Evolutionary conservation across 2,888 invertebrate species (phyloP).

Genomic region (Arge pagana): DNA sequence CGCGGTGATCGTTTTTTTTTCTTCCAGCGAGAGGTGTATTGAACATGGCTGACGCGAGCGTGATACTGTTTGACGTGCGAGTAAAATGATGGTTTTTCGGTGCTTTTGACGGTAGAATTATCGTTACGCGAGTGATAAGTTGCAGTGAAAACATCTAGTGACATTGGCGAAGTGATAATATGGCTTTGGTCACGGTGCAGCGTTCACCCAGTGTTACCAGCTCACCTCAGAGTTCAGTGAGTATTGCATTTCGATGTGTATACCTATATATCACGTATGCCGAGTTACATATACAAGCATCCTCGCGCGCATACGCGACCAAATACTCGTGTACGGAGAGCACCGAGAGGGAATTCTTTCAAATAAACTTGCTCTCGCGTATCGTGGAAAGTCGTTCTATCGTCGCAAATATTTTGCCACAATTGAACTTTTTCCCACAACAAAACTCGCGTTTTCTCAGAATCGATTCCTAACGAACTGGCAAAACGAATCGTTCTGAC

Average conservation of each 20-base stretch:
- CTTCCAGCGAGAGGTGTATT: constrained; percentile 45
- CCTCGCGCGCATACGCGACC: too few relatives aligned
- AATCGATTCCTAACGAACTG: too few relatives aligned
- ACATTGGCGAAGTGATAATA: constrained; percentile 51
- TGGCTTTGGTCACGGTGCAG: constrained; percentile 76
- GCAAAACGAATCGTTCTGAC: too few relatives aligned
- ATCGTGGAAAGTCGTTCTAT: too few relatives aligned
- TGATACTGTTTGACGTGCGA: constrained; percentile 52
- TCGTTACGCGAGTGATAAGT: constrained; percentile 43
- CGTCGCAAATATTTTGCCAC: too few relatives aligned
- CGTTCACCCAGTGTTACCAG: constrained; percentile 73
- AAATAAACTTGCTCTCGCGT: too few relatives aligned
- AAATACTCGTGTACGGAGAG: too few relatives aligned
- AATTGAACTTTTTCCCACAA: too few relatives aligned
- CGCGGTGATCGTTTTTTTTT: constrained; percentile 18
- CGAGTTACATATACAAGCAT: too few relatives aligned
- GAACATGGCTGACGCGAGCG: constrained; percentile 57
- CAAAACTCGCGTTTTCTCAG: too few relatives aligned
- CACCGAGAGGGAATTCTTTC: too few relatives aligned
- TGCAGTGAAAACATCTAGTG: constrained; percentile 46
- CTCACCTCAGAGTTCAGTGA: constrained; percentile 66
- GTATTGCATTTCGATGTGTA: constrained; percentile 42
- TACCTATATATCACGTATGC: constrained; percentile 10
- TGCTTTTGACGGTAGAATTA: constrained; percentile 46
- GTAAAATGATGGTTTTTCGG: constrained; percentile 51